These are phyloP conservation scores for Listronotus oregonensis DNA, from an alignment of 1,140 invertebrate genomes.

Conservation along the genomic window DNA sequence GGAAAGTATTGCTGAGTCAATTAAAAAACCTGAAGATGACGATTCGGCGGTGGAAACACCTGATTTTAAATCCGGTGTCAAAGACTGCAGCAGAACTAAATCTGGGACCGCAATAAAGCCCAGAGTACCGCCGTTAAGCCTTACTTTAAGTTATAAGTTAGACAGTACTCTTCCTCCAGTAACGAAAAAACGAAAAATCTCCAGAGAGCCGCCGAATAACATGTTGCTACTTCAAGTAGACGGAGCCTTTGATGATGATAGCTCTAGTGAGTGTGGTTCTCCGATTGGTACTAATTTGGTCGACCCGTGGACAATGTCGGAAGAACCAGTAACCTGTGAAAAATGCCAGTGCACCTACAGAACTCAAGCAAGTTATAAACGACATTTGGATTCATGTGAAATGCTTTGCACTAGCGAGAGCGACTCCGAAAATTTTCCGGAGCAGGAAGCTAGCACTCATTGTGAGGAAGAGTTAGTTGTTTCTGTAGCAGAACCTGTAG, in stretches of 20 bases:
- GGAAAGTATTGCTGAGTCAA: constrained; percentile 38
- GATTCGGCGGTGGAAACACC: constrained; percentile 32
- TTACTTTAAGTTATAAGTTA: constrained; percentile 71
- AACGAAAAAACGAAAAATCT: constrained; percentile 70
- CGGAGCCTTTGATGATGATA: constrained; percentile 71
- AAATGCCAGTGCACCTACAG: constrained; percentile 88
- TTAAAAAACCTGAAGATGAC: constrained; percentile 53
- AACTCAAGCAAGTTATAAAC: constrained; percentile 82
- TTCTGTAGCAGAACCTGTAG: constrained; percentile 24
- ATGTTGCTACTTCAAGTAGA: constrained; percentile 67
- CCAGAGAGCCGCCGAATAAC: constrained; percentile 19
- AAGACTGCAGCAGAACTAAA: constrained; percentile 67
- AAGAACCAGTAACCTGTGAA: constrained; percentile 82
- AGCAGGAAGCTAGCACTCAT: constrained; percentile 43
- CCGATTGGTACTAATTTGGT: constrained; percentile 38
- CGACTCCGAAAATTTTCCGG: constrained; percentile 62
- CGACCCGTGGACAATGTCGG: constrained; percentile 54
- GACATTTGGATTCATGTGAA: constrained; percentile 80
- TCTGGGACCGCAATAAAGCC: constrained; percentile 62
- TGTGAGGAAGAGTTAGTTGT: constrained; percentile 30
- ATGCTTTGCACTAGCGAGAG: constrained; percentile 77
- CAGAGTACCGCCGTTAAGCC: constrained; percentile 69
- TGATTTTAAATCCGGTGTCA: constrained; percentile 46
- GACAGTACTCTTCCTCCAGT: constrained; percentile 64
- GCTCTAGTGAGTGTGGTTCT: constrained; percentile 58